Evolutionary conservation across 2,888 invertebrate genomes (phyloP).

Genomic region (Dexiosoma caninum): DNA sequence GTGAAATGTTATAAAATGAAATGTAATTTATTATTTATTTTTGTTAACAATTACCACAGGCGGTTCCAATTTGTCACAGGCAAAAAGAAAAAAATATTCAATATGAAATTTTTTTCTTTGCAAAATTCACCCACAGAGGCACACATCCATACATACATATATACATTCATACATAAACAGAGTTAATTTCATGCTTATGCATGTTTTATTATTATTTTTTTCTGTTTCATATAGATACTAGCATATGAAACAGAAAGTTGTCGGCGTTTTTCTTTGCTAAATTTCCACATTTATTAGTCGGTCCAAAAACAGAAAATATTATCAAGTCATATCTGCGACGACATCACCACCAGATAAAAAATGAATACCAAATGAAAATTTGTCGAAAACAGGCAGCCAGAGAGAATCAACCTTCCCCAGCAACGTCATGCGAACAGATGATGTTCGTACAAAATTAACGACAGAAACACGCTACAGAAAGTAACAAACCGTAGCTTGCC

Average conservation of each 20-base stretch:
- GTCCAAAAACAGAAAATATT: too few relatives aligned
- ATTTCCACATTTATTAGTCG: too few relatives aligned
- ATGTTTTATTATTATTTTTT: too few relatives aligned
- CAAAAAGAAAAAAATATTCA: too few relatives aligned
- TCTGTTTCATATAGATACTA: too few relatives aligned
- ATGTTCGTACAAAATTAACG: constrained; percentile 3
- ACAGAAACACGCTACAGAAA: constrained; percentile 29
- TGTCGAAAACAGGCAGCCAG: constrained; percentile 20
- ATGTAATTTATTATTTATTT: background rate
- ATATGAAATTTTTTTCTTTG: too few relatives aligned
- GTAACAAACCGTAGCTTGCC: constrained; percentile 42
- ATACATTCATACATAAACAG: background rate
- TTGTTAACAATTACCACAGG: background rate
- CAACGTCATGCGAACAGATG: constrained; percentile 17
- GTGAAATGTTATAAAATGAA: background rate
- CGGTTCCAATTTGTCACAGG: background rate
- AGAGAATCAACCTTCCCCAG: constrained; percentile 3
- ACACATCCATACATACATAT: background rate
- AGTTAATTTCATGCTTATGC: background rate
- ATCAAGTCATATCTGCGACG: too few relatives aligned
- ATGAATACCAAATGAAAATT: constrained; percentile 16
- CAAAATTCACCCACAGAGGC: too few relatives aligned
- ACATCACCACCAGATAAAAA: background rate
- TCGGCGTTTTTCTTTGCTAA: constrained; percentile 49
- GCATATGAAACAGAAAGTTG: constrained; percentile 27